Evolutionary conservation across 2,797 vertebrate species (phyloP), one percentile per base, ranked within the genome.

Genomic region (Chloroceryle inda): DNA sequence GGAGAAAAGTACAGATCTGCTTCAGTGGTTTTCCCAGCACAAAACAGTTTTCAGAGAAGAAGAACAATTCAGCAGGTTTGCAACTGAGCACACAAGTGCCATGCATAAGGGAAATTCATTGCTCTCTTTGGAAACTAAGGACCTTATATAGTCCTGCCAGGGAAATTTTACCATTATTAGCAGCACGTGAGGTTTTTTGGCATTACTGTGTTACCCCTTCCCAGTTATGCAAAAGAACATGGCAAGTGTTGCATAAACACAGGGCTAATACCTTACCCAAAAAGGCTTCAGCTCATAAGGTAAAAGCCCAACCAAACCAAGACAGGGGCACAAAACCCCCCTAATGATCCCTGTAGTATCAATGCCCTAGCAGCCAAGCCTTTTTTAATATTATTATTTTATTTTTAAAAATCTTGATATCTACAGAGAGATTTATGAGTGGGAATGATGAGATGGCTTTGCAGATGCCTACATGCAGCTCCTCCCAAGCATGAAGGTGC

Each of bases 401-500:
- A 2, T 35, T 50, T 64, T 44, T 24, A 19, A 3, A 81, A 45
- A 9, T 19, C 31, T 44, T 58, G 6, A 29, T 15, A 40, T 16
- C 33, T 31, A 74, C 10, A 10, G 68, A 58, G 53, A 66, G 3
- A 72, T 90, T 94, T 79, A 82, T 0, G 11, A 90, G 71, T 10
- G 16, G 38, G 64, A 37, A 64, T 10, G 9, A 77, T 11, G 37
- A 69, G 33, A 31, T 59, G 29, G 56, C 72, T 92, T 56, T 67
- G 63, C 88, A 84, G 80, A 78, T 90, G 76, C 42, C 50, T 75
- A 64, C 15, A 0, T 23, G 42, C 76, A 94, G 88, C 68, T 86
- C 69, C 59, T 93, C 80, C 59, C 63, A 64, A 76, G 88, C 86
- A 56, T 69, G 84, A 94, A 96, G 92, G 91, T 92, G 74, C 92